These are phyloP conservation scores for Rousettus leschenaultii DNA, from an alignment of 2,113 vertebrate genomes.

Conservation along the genomic window DNA sequence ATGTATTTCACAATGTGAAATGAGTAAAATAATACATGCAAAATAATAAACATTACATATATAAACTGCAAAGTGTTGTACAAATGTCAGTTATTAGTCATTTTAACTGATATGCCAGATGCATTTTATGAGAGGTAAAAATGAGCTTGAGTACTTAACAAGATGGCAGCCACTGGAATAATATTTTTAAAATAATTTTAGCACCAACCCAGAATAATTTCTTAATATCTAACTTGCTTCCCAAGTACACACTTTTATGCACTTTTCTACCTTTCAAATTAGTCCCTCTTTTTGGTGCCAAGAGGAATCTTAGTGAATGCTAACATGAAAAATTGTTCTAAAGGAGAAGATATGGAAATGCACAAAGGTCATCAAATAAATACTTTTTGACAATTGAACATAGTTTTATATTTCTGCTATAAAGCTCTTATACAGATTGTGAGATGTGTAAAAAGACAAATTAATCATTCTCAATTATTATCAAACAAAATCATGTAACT, in stretches of 20 bases:
- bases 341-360: neutral
- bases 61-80: neutral
- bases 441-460: neutral
- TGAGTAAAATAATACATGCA: neutral
- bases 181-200: neutral
- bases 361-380: neutral
- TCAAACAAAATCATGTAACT: neutral
- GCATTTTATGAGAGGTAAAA: neutral
- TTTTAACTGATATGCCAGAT: neutral
- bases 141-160: neutral
- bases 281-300: neutral
- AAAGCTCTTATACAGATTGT: neutral
- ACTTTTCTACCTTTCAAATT: neutral
- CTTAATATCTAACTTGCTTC: neutral
- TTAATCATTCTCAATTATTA: neutral
- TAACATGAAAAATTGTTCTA: neutral
- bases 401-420: neutral
- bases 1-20: neutral
- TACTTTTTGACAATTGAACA: neutral
- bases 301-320: neutral
- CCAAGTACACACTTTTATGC: neutral
- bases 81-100: neutral
- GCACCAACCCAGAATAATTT: neutral
- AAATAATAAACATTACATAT: neutral
- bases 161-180: neutral